Conservation (phyloP, 2,888 invertebrate species). For the Aleiodes leptofemur region DNA sequence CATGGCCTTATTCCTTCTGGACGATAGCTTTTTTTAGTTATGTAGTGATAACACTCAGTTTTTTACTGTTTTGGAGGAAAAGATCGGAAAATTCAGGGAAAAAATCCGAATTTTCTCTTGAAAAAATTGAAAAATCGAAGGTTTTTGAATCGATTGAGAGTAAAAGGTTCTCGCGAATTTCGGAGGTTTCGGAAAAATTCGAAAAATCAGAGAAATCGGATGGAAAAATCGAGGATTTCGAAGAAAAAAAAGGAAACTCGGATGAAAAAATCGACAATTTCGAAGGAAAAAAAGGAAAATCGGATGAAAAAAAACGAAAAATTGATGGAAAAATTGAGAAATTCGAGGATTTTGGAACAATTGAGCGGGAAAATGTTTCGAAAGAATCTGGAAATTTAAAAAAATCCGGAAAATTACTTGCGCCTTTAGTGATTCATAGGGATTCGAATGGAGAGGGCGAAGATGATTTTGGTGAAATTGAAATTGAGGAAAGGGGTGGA, state of each 20-base stretch:
- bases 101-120: neutral
- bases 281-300: too few relatives aligned
- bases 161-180: too few relatives aligned
- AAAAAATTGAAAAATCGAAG: neutral
- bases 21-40: slow-evolving; percentile 63
- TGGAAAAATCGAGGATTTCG: too few relatives aligned
- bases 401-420: slow-evolving; percentile 50
- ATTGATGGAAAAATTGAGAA: slow-evolving; percentile 14
- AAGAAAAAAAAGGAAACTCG: too few relatives aligned
- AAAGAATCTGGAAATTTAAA: neutral
- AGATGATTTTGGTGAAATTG: slow-evolving; percentile 4
- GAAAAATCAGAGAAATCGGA: too few relatives aligned
- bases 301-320: too few relatives aligned
- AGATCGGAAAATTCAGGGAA: neutral
- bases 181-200: too few relatives aligned
- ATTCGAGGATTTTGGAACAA: neutral
- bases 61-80: slow-evolving; percentile 51
- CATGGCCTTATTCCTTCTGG: slow-evolving; percentile 59
- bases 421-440: slow-evolving; percentile 61
- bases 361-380: neutral
- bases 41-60: slow-evolving; percentile 54
- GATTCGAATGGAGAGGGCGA: slow-evolving; percentile 51
- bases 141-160: too few relatives aligned
- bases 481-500: slow-evolving; percentile 28
- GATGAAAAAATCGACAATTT: too few relatives aligned